Percentiles rank a stretch among this genome's conserved stretches.
Conservation (phyloP, 2,888 invertebrate genomes). For the Gymnoscelis rufifasciata region DNA sequence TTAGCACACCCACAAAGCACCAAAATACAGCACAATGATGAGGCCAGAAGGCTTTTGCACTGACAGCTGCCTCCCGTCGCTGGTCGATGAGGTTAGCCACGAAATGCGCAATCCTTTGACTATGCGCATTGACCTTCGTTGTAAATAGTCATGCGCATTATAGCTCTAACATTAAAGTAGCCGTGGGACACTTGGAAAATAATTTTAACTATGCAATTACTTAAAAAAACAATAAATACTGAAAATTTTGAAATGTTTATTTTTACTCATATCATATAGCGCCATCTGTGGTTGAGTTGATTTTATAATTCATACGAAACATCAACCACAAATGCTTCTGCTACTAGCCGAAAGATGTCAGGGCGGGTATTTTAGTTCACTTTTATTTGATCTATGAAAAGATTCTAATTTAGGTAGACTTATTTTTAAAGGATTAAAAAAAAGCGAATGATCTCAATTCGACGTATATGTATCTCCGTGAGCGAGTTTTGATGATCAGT, state of each 20-base stretch:
- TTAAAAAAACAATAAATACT: not conserved
- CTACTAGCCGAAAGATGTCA: slow-evolving; percentile 34
- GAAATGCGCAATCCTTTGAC: slow-evolving; percentile 77
- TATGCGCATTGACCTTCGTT: slow-evolving; percentile 71
- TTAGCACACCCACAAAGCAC: slow-evolving; percentile 69
- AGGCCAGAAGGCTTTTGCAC: slow-evolving; percentile 55
- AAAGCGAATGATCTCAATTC: no score
- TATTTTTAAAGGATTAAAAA: no score
- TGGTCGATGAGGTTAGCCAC: slow-evolving; percentile 68
- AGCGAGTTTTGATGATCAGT: no score
- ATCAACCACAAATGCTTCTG: slow-evolving; percentile 3
- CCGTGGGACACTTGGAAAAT: not conserved
- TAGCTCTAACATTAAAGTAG: not conserved
- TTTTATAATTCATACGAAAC: no score
- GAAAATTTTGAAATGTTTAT: not conserved
- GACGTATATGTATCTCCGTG: no score
- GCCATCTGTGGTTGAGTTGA: slow-evolving; percentile 36
- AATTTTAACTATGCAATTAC: not conserved
- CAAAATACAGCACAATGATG: slow-evolving; percentile 65
- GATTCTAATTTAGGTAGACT: no score
- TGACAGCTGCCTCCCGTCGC: slow-evolving; percentile 55
- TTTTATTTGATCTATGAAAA: not conserved
- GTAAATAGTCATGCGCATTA: slow-evolving; percentile 66
- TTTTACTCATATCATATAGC: not conserved
- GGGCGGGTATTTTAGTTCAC: not conserved